A percentile compares a stretch with the other conserved stretches of the same genome.
Evolutionary conservation across 2,888 invertebrate species (phyloP).

Genomic region (Hirtodrosophila confusa): DNA sequence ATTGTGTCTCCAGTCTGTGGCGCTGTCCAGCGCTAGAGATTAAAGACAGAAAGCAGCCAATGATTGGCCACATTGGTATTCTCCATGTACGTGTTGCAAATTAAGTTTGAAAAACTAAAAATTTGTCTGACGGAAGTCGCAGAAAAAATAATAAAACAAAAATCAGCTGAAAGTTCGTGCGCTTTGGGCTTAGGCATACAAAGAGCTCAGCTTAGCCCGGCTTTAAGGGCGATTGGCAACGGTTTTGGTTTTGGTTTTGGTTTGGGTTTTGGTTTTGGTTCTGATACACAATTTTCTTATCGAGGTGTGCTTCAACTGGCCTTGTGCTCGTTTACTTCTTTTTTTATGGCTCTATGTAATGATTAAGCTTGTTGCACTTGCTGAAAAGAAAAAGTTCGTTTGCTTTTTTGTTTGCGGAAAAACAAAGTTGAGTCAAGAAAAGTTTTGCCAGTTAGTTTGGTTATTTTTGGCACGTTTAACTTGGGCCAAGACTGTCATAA

Average conservation of each 20-base stretch:
- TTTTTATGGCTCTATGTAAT: conserved; percentile 22
- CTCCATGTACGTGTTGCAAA: conserved; percentile 64
- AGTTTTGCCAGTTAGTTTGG: conserved; percentile 26
- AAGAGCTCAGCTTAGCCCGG: conserved; percentile 5
- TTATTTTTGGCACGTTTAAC: conserved; percentile 32
- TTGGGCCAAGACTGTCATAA: conserved; percentile 1
- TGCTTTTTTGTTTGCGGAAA: conserved; percentile 8
- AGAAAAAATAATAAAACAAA: conserved; percentile 1
- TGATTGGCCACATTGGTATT: conserved; percentile 10
- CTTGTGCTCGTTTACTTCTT: conserved; percentile 16
- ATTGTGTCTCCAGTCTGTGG: not conserved
- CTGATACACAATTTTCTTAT: conserved; percentile 20
- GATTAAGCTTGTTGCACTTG: conserved; percentile 30
- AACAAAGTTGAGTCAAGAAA: conserved; percentile 11
- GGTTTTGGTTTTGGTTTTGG: not conserved
- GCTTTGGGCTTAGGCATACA: conserved; percentile 21
- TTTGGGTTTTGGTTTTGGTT: conserved; percentile 5
- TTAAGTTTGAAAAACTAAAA: conserved; percentile 52
- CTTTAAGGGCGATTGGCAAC: conserved; percentile 20
- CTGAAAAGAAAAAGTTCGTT: not conserved
- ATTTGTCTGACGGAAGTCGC: conserved; percentile 57
- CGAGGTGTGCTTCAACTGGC: conserved; percentile 15
- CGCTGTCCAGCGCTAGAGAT: conserved; percentile 1
- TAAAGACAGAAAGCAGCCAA: not conserved
- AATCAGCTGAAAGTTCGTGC: conserved; percentile 28